A percentile compares a stretch with the other conserved stretches of the same genome.
phyloP scores from a whole-genome alignment of 1,140 invertebrate genomes.

The Pygmarrhopalites habei region DNA sequence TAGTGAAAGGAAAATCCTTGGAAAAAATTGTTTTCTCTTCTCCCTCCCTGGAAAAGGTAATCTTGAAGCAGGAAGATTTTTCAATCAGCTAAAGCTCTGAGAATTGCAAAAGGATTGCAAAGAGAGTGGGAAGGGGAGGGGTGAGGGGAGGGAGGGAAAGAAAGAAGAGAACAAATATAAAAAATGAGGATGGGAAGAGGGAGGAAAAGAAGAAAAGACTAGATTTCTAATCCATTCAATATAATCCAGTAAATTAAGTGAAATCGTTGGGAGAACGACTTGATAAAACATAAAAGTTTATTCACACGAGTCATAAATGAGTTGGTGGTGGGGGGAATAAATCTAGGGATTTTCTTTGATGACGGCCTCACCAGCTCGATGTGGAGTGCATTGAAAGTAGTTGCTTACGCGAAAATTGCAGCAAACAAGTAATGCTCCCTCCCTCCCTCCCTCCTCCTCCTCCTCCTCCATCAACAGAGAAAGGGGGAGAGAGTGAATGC shows the following conservation, averaged over 20 bases:
- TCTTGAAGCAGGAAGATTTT: no score
- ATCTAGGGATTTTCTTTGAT: constrained; percentile 11
- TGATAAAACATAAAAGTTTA: not conserved
- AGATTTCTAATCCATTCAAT: not conserved
- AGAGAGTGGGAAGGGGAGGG: no score
- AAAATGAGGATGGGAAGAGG: not conserved
- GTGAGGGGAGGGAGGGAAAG: not conserved
- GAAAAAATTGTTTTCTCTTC: no score
- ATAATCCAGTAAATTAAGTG: not conserved
- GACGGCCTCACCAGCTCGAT: not conserved
- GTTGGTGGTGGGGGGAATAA: constrained; percentile 6
- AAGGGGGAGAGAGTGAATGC: no score
- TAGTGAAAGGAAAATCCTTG: no score
- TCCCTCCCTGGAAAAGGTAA: no score
- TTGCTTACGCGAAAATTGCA: not conserved
- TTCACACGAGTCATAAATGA: constrained; percentile 4
- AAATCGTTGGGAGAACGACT: not conserved
- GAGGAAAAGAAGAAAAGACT: not conserved
- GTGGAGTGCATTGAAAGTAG: not conserved
- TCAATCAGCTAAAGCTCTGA: no score
- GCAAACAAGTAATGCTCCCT: not conserved
- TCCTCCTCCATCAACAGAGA: no score
- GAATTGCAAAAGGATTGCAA: no score
- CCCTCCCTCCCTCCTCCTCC: no score
- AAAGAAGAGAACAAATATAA: not conserved